Conservation (phyloP, 2,113 vertebrate genomes). For the Hirundichthys speculiger region DNA sequence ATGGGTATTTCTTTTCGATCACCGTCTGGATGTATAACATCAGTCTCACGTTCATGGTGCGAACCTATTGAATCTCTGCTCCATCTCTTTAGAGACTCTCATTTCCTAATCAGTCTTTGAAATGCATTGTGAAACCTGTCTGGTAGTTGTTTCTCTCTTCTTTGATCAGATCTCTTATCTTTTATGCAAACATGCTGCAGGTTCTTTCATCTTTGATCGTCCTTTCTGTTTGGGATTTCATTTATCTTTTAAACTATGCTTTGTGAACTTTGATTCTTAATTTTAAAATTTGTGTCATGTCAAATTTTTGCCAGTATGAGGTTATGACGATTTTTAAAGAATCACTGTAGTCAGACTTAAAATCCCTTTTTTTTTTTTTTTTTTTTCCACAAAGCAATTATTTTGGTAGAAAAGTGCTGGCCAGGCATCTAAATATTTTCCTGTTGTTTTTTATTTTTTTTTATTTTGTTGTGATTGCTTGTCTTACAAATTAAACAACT, state of each 20-base stretch:
- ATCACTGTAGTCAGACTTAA: neutral
- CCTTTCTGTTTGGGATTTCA: neutral
- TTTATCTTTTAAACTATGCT: neutral
- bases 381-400: too few species aligned
- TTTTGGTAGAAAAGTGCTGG: too few species aligned
- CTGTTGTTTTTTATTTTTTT: too few species aligned
- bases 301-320: neutral
- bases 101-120: constrained; percentile 13
- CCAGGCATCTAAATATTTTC: too few species aligned
- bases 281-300: neutral
- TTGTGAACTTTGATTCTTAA: constrained; percentile 5
- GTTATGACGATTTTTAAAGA: neutral
- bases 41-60: neutral
- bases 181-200: neutral
- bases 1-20: constrained; percentile 25
- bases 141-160: neutral
- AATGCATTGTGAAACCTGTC: constrained; percentile 1
- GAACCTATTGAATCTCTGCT: constrained; percentile 15
- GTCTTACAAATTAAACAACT: too few species aligned
- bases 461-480: too few species aligned
- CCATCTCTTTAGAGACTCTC: neutral
- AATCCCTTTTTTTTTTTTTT: too few species aligned
- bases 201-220: neutral
- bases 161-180: neutral
- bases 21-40: constrained; percentile 23